These are phyloP conservation scores for Biston betularia DNA, from an alignment of 2,888 invertebrate genomes.

Conservation along the genomic window DNA sequence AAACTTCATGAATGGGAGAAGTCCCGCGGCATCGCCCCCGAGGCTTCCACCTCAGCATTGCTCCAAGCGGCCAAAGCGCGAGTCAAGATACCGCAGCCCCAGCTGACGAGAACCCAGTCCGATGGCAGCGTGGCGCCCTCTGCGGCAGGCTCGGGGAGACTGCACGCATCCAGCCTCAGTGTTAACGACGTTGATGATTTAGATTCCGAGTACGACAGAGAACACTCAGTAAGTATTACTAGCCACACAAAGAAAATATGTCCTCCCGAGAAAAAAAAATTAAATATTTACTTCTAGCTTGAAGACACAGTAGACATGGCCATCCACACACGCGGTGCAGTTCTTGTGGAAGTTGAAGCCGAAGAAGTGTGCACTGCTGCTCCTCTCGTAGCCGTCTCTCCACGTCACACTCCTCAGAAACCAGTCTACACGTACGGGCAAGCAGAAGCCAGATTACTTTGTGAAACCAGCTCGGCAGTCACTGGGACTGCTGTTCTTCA, in stretches of 20 bases:
- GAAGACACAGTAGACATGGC: slow-evolving; percentile 72
- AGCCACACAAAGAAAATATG: no score
- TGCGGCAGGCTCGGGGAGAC: slow-evolving; percentile 86
- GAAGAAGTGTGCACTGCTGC: slow-evolving; percentile 93
- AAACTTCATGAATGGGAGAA: slow-evolving; percentile 97
- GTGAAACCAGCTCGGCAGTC: slow-evolving; percentile 77
- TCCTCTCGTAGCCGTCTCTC: slow-evolving; percentile 88
- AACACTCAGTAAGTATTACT: slow-evolving; percentile 65
- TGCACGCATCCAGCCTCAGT: slow-evolving; percentile 90
- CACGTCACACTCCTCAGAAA: slow-evolving; percentile 88
- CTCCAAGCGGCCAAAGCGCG: slow-evolving; percentile 83
- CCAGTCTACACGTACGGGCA: slow-evolving; percentile 90
- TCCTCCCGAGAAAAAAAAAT: no score
- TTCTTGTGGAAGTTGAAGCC: slow-evolving; percentile 93
- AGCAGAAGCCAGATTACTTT: slow-evolving; percentile 83
- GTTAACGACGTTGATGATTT: slow-evolving; percentile 90
- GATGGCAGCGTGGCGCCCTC: slow-evolving; percentile 90
- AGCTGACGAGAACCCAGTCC: slow-evolving; percentile 90
- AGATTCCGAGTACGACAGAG: slow-evolving; percentile 85
- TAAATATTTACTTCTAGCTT: slow-evolving; percentile 49
- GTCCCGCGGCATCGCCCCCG: slow-evolving; percentile 94
- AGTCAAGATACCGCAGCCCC: slow-evolving; percentile 64
- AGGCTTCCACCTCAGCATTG: slow-evolving; percentile 93
- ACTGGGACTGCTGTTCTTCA: slow-evolving; percentile 79
- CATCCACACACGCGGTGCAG: slow-evolving; percentile 88